phyloP scores from a whole-genome alignment of 2,797 vertebrate species.

The Cossypha heuglini region DNA sequence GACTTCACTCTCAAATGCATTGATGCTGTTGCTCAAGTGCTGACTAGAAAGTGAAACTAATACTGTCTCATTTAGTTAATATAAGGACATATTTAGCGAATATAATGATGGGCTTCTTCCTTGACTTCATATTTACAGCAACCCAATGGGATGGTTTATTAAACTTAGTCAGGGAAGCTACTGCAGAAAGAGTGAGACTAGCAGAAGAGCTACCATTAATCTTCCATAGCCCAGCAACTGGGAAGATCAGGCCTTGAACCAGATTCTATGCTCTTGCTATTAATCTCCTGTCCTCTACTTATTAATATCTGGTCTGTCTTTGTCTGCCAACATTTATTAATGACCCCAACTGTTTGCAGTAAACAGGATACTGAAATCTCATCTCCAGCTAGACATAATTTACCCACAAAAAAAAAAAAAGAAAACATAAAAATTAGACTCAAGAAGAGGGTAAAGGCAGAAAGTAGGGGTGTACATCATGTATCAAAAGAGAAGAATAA shows the following conservation, averaged over 20 bases:
- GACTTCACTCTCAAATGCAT: background rate
- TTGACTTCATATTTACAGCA: constrained; percentile 11
- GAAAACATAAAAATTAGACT: background rate
- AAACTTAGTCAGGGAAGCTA: background rate
- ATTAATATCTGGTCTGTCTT: constrained; percentile 54
- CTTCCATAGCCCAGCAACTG: constrained; percentile 21
- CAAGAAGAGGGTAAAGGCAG: background rate
- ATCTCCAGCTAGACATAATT: constrained; percentile 4
- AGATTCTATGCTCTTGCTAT: constrained; percentile 9
- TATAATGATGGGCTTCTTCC: background rate
- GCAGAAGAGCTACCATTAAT: constrained; percentile 42
- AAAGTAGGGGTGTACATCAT: background rate
- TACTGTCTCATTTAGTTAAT: background rate
- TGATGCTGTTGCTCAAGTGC: background rate
- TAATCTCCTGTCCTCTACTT: constrained; percentile 35
- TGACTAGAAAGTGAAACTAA: background rate
- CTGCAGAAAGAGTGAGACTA: background rate
- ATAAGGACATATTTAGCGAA: background rate
- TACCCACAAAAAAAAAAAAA: background rate
- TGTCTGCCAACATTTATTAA: constrained; percentile 54
- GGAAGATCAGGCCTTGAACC: constrained; percentile 40
- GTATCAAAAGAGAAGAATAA: background rate
- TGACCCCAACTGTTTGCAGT: background rate
- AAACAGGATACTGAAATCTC: constrained; percentile 35
- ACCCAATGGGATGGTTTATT: background rate